Base-by-base conservation (phyloP, 1,140 invertebrate species). In the Elymnias hypermnestra region DNA sequence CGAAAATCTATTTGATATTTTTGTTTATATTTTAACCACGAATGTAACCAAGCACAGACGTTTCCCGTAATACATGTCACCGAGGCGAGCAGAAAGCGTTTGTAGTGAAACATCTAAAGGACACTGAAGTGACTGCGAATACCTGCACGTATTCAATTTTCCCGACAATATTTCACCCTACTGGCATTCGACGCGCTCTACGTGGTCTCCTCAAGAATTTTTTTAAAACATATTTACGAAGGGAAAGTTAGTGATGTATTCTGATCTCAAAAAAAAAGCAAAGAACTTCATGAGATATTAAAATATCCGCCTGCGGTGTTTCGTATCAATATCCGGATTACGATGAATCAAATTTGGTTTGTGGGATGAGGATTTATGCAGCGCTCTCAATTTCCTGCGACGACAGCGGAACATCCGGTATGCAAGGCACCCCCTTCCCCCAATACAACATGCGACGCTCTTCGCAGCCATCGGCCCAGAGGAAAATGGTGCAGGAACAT, bases 321-420 rank as follows among this genome's bases (percentile, higher is more conserved):
- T 72, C 76, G 70, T 78, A 81, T 79, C 77, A 82, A 83, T 81
- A 83, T 83, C 77, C 76, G 76, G 75, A 83, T 85, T 83, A 81
- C 63, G 66, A 62, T 44, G 72, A 77, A 81, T 82, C 74, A 75
- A 77, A 77, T 84, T 84, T 77, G 71, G 73, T 79, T 77, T 73
- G 72, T 72, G 72, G 69, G 72, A 79, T 79, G 66, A 73, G 74
- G 72, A 79, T 83, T 82, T 84, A 81, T 84, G 81, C 76, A 83
- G 75, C 68, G 71, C 61, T 83, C 74, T 81, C 81, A 84, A 84
- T 83, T 84, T 84, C 81, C 81, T 83, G 77, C 68, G 77, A 83
- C 76, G 79, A 81, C 76, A 81, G 65, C 76, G 72, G 65, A 72
- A 76, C 77, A 79, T 82, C 75, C 75, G 77, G 69, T 68, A 70